These are phyloP conservation scores for Pogonocichla stellata DNA, from an alignment of 2,113 vertebrate species.

Conservation along the genomic window DNA sequence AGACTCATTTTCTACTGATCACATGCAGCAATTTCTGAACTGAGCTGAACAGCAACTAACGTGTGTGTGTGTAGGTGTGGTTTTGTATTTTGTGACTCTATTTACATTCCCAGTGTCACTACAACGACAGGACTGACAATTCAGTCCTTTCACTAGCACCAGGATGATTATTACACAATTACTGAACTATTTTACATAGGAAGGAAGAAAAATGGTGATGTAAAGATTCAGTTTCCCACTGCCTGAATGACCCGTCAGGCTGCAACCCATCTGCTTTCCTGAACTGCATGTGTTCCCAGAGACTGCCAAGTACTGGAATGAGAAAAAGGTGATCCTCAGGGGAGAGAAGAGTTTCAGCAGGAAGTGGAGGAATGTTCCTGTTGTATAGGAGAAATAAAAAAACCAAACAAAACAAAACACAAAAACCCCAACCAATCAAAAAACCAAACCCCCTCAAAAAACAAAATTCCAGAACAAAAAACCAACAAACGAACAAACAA, in stretches of 20 bases:
- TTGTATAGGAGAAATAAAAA: neutral
- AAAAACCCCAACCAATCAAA: neutral
- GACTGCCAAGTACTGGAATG: neutral
- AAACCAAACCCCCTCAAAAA: neutral
- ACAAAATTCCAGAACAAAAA: neutral
- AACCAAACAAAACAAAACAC: too few species aligned
- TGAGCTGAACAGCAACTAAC: neutral
- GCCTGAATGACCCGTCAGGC: neutral
- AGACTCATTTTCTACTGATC: neutral
- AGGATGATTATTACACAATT: neutral
- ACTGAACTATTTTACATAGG: neutral
- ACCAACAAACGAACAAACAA: neutral
- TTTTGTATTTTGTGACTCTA: neutral
- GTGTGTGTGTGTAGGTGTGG: too few species aligned
- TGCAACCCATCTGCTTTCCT: slow-evolving; percentile 20
- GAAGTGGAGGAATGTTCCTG: neutral
- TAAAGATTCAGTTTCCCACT: slow-evolving; percentile 1
- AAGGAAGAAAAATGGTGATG: neutral
- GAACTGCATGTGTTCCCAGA: neutral
- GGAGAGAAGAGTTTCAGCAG: neutral
- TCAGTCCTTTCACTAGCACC: neutral
- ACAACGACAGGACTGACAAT: neutral
- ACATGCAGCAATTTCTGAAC: neutral
- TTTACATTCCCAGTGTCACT: neutral
- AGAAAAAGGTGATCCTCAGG: neutral